These are phyloP conservation scores for Panulirus ornatus DNA, from an alignment of 1,140 invertebrate genomes.

Conservation along the genomic window DNA sequence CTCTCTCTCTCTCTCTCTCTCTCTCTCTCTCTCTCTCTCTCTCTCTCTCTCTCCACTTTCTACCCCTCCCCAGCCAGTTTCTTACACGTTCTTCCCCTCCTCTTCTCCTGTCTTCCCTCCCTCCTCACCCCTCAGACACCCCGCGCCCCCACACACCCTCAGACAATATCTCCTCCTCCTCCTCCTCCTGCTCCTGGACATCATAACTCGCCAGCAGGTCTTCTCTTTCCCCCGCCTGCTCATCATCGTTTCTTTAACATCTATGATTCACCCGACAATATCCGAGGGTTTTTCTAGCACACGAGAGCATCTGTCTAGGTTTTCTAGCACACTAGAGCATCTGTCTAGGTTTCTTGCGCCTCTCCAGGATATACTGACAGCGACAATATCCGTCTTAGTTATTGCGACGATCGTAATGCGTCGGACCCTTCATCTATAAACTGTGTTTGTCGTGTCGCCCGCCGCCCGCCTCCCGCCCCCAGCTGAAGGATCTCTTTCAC, in stretches of 20 bases:
- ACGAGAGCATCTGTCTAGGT: no score
- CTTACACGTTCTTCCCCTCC: not conserved
- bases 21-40: not conserved
- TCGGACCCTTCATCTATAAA: not conserved
- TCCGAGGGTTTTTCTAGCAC: not conserved
- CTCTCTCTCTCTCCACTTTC: not conserved
- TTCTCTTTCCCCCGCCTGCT: not conserved
- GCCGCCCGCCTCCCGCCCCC: not conserved
- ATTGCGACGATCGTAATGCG: no score
- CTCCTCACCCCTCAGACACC: not conserved
- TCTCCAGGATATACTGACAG: no score
- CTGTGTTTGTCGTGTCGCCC: not conserved
- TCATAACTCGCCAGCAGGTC: not conserved
- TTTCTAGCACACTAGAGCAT: no score
- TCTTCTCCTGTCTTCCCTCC: not conserved
- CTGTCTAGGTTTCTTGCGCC: no score
- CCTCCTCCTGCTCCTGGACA: not conserved
- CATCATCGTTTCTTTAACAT: not conserved
- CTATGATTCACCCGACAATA: not conserved
- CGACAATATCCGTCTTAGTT: no score
- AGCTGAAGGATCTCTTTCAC: not conserved
- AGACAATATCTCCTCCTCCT: constrained; percentile 5
- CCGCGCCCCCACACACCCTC: not conserved
- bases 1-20: not conserved
- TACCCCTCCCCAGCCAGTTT: not conserved